Conservation (phyloP, 1,140 invertebrate species). For the Aphaenogaster floridana region DNA sequence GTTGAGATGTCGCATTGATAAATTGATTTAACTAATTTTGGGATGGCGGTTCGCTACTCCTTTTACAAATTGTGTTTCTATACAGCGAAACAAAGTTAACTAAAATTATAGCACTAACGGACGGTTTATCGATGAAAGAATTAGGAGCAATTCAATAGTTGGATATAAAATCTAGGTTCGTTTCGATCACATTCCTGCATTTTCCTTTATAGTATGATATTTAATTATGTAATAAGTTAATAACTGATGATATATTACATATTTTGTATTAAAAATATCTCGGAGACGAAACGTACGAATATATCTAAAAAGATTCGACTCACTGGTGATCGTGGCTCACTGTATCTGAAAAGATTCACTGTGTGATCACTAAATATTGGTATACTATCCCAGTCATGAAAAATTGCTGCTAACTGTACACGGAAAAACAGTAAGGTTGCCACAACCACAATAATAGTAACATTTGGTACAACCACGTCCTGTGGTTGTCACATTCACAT, state of each 20-base stretch:
- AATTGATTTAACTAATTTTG: constrained; percentile 27
- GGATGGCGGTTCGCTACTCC: not conserved
- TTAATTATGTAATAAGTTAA: constrained; percentile 15
- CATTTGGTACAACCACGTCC: too few relatives aligned
- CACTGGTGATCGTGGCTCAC: not conserved
- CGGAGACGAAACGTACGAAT: not conserved
- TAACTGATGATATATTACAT: not conserved
- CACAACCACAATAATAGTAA: too few relatives aligned
- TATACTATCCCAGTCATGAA: constrained; percentile 2
- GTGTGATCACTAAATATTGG: not conserved
- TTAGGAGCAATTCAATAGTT: not conserved
- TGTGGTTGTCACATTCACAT: too few relatives aligned
- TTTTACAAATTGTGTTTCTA: not conserved
- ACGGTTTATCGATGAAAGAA: not conserved
- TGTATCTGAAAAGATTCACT: too few relatives aligned
- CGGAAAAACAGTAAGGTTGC: too few relatives aligned
- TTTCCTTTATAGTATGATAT: not conserved
- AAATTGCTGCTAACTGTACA: not conserved
- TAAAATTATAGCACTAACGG: constrained; percentile 8
- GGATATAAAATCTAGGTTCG: not conserved
- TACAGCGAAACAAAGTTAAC: not conserved
- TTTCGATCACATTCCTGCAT: not conserved
- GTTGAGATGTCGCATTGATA: not conserved
- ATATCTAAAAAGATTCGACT: not conserved
- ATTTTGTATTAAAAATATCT: not conserved